These are phyloP conservation scores for Scaptomyza caliginosa DNA, from an alignment of 2,888 invertebrate genomes.

Conservation along the genomic window DNA sequence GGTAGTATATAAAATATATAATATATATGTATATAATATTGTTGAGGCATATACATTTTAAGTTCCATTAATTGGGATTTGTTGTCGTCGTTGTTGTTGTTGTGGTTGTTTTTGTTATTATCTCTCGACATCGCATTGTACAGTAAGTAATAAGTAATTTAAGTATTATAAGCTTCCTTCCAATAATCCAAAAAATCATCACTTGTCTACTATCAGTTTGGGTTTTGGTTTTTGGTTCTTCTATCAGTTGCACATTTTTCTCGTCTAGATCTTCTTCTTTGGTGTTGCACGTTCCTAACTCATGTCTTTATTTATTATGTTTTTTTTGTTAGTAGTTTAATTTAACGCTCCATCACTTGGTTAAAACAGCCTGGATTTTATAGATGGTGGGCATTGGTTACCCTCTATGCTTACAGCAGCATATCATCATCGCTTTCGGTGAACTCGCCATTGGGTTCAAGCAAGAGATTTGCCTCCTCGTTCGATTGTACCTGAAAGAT, in stretches of 20 bases:
- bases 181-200: conserved; percentile 17
- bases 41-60: conserved; percentile 47
- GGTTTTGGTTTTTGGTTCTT: conserved; percentile 57
- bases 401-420: conserved; percentile 70
- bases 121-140: neutral
- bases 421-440: conserved; percentile 83
- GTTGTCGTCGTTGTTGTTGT: neutral
- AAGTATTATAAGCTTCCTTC: conserved; percentile 25
- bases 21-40: conserved; percentile 54
- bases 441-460: conserved; percentile 82
- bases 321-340: conserved; percentile 12
- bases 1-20: conserved; percentile 67
- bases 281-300: conserved; percentile 61
- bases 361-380: conserved; percentile 19
- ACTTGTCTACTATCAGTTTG: conserved; percentile 39
- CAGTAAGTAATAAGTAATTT: conserved; percentile 36
- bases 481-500: conserved; percentile 77
- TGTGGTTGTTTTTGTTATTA: conserved; percentile 48
- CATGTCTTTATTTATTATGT: conserved; percentile 54
- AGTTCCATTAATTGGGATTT: conserved; percentile 49
- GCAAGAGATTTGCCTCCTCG: conserved; percentile 81
- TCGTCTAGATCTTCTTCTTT: conserved; percentile 53
- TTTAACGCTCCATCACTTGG: conserved; percentile 22
- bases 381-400: neutral
- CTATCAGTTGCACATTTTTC: conserved; percentile 60